Evolutionary conservation across 2,888 invertebrate species (phyloP), one percentile per base, ranked within the genome.

Genomic region (Apantesis nais): DNA sequence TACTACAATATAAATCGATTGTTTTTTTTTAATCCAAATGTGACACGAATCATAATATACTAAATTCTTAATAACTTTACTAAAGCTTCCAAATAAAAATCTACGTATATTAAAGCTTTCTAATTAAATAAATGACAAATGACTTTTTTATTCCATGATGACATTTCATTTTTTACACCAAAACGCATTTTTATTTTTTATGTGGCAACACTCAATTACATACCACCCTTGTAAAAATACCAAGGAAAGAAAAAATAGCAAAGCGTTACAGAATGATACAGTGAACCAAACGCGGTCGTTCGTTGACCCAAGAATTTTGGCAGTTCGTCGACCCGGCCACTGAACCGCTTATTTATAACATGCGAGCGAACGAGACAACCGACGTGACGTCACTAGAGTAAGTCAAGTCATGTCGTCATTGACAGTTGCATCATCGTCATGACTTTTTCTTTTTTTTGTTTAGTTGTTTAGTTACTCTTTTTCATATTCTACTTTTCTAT

Each of bases 221-320:
- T 29, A 29, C 39, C 62, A 66, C 68, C 68, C 68, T 66, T 63
- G 19, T n/a, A 68, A 68, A 70, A 69, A 66, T 67, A 69, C 58
- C 60, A 62, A 41, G 14, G 48, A 62, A 66, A 67, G 48, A 79
- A 80, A 80, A 81, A 80, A 80, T 80, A 74, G 74, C 76, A 39
- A 71, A 66, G 67, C 66, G 70, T 67, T 70, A 48, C 48, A 70
- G 48, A 60, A 62, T 44, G 52, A 31, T 58, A 63, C 61, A 22
- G 66, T 72, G 66, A 66, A 68, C 68, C 66, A 61, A 71, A 71
- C 78, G 74, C 73, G 93, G 91, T 88, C 92, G 93, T 90, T 88
- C 93, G 83, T 85, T 89, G 90, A 91, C 87, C 92, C 83, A 81
- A 78, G 83, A 90, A 89, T 86, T 93, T 92, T 89, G 90, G 91